Percentiles rank a stretch among this genome's conserved stretches.
These are phyloP conservation scores for Tringa solitaria DNA, from an alignment of 2,113 vertebrate genomes.

Conservation along the genomic window DNA sequence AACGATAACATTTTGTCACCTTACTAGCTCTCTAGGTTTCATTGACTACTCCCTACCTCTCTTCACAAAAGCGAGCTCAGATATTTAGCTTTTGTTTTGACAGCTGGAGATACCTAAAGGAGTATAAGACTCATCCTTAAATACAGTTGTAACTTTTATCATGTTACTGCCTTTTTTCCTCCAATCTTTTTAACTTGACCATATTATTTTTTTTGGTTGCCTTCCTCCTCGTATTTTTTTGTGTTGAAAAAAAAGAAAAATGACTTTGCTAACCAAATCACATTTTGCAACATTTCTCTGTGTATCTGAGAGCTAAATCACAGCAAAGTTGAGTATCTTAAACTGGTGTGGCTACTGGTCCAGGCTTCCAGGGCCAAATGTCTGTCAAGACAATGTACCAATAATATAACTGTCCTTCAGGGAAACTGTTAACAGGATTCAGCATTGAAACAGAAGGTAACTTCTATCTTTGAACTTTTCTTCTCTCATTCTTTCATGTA, in stretches of 20 bases:
- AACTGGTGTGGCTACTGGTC: not conserved
- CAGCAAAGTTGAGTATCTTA: not conserved
- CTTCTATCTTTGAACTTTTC: not conserved
- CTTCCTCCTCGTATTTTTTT: not conserved
- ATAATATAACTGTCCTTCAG: not conserved
- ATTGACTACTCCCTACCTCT: not conserved
- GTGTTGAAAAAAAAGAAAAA: not conserved
- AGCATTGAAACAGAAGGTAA: not conserved
- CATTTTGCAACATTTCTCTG: not conserved
- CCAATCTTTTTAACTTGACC: not conserved
- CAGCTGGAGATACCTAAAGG: not conserved
- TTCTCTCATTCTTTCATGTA: not conserved
- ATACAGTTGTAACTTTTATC: not conserved
- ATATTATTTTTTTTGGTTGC: fast-evolving
- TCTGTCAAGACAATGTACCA: not conserved
- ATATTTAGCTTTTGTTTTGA: not conserved
- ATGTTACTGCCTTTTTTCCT: not conserved
- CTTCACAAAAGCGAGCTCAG: not conserved
- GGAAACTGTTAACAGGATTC: not conserved
- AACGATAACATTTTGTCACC: not conserved
- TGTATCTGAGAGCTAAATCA: not conserved
- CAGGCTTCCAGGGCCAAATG: not conserved
- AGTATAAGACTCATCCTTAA: not conserved
- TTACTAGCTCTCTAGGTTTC: not conserved
- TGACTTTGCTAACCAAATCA: not conserved